Evolutionary conservation across 2,888 invertebrate species (phyloP).

Genomic region (Rambutsinella grinnellia): DNA sequence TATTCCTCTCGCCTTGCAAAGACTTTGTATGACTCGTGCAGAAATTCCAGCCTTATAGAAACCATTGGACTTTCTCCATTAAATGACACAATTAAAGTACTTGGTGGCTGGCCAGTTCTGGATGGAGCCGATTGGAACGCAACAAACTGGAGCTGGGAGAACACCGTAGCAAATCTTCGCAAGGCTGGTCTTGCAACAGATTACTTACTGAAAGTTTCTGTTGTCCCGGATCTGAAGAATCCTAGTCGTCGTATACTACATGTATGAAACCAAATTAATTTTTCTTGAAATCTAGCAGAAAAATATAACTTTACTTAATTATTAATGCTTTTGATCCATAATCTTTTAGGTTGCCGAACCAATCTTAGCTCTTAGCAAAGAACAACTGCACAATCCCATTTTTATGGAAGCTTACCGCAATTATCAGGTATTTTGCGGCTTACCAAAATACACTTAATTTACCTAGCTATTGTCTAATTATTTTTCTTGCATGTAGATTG

Average conservation of each 20-base stretch:
- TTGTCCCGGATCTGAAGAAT: constrained; percentile 89
- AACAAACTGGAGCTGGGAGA: constrained; percentile 75
- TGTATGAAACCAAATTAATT: constrained; percentile 74
- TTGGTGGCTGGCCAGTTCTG: constrained; percentile 72
- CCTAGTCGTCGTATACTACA: constrained; percentile 86
- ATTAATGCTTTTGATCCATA: not conserved
- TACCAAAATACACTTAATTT: not conserved
- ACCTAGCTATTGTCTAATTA: not conserved
- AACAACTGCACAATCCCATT: constrained; percentile 68
- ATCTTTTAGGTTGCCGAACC: constrained; percentile 68
- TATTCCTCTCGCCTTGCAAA: constrained; percentile 76
- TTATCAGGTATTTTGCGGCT: constrained; percentile 75
- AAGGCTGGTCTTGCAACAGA: constrained; percentile 86
- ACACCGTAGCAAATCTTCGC: constrained; percentile 85
- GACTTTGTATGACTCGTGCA: constrained; percentile 87
- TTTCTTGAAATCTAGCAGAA: not conserved
- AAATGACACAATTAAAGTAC: constrained; percentile 68
- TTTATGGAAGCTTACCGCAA: constrained; percentile 83
- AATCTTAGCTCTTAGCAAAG: constrained; percentile 67
- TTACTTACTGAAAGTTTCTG: constrained; percentile 89
- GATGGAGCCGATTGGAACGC: constrained; percentile 67
- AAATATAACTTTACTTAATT: constrained; percentile 5
- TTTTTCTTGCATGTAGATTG: constrained; percentile 71
- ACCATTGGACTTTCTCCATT: constrained; percentile 69
- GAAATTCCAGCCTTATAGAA: constrained; percentile 79